Conservation (phyloP, 2,797 vertebrate species). For the Okamejei kenojei region DNA sequence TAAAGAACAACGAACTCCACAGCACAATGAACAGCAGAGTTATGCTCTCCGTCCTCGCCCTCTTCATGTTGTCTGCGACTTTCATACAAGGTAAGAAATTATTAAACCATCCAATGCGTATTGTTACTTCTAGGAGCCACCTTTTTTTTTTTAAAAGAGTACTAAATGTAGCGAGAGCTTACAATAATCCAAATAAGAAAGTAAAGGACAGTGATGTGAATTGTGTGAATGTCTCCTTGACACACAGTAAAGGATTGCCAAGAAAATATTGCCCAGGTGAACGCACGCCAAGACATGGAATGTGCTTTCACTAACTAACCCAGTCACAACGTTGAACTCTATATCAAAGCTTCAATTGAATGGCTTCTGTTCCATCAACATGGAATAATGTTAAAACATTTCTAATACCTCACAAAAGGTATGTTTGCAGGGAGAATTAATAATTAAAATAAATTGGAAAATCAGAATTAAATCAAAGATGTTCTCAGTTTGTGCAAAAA, state of each 20-base stretch:
- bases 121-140: background rate
- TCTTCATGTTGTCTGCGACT: background rate
- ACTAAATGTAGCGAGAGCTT: background rate
- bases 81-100: background rate
- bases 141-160: background rate
- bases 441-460: background rate
- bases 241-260: background rate
- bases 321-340: background rate
- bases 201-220: background rate
- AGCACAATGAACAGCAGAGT: conserved; percentile 10
- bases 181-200: background rate
- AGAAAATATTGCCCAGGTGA: background rate
- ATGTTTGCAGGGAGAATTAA: background rate
- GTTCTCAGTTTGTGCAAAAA: background rate
- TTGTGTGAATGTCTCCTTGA: too few species aligned
- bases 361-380: background rate
- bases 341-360: background rate
- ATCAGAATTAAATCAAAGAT: background rate
- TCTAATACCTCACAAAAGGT: background rate
- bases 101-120: background rate
- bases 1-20: background rate
- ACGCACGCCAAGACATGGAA: too few species aligned
- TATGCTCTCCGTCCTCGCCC: background rate
- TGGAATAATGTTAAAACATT: background rate
- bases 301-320: background rate